Conservation (phyloP, 1,140 invertebrate species). For the Microplitis mediator region DNA sequence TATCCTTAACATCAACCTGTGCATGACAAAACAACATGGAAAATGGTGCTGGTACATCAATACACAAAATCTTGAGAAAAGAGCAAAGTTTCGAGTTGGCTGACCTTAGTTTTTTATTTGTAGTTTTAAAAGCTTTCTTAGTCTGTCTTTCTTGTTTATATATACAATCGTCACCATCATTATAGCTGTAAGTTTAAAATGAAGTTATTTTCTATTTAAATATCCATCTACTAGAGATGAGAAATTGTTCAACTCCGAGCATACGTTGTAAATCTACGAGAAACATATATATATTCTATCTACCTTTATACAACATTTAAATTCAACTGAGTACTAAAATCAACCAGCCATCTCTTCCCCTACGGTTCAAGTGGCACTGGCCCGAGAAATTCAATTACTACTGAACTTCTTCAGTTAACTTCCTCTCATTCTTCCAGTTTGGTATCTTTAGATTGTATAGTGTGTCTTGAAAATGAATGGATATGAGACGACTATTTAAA, state of each 20-base stretch:
- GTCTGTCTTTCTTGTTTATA: conserved; percentile 1
- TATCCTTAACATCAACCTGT: not conserved
- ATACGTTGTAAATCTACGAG: not conserved
- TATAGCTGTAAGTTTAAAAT: too few species aligned
- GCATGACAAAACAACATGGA: not conserved
- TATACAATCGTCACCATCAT: too few species aligned
- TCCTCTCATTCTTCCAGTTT: conserved; percentile 35
- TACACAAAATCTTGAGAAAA: not conserved
- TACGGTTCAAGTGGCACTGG: conserved; percentile 53
- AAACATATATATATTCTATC: not conserved
- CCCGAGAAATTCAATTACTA: conserved; percentile 61
- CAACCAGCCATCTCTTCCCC: conserved; percentile 45
- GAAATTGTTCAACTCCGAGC: conserved; percentile 23
- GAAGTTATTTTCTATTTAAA: too few species aligned
- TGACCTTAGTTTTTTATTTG: conserved; percentile 9
- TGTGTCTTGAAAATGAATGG: conserved; percentile 50
- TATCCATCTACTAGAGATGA: not conserved
- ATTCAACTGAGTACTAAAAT: conserved; percentile 27
- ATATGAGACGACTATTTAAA: not conserved
- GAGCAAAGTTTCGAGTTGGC: conserved; percentile 22
- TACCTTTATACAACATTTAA: not conserved
- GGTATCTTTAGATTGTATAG: conserved; percentile 41
- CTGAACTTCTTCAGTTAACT: conserved; percentile 57
- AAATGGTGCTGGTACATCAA: not conserved
- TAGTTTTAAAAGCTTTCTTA: not conserved